Conservation (phyloP, 2,113 vertebrate species). For the Dermatemys mawii region DNA sequence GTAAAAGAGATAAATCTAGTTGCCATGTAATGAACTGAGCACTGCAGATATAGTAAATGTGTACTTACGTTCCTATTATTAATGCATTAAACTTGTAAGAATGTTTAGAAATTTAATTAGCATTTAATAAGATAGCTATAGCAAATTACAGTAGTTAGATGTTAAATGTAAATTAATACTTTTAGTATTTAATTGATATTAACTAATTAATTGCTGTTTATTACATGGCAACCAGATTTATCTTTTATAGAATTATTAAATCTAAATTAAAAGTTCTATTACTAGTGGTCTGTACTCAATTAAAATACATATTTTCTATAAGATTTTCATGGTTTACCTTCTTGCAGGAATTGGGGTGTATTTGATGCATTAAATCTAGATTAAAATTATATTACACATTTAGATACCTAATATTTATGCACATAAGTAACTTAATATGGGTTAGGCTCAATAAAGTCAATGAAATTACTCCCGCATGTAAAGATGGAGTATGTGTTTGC, state of each 20-base stretch:
- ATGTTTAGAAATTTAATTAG: slow-evolving; percentile 89
- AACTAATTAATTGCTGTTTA: slow-evolving; percentile 87
- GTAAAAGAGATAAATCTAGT: slow-evolving; percentile 84
- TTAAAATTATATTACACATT: slow-evolving; percentile 21
- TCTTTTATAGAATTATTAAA: slow-evolving; percentile 83
- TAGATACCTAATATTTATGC: slow-evolving; percentile 24
- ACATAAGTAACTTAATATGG: not conserved
- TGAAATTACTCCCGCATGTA: not conserved
- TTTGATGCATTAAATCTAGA: slow-evolving; percentile 33
- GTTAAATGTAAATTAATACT: slow-evolving; percentile 87
- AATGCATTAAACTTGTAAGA: slow-evolving; percentile 87
- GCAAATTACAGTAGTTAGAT: slow-evolving; percentile 83
- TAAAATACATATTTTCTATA: slow-evolving; percentile 72
- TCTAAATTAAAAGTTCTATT: slow-evolving; percentile 82
- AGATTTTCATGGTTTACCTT: slow-evolving; percentile 67
- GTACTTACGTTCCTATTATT: slow-evolving; percentile 85
- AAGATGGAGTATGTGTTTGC: not conserved
- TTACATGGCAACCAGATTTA: slow-evolving; percentile 82
- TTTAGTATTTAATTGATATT: slow-evolving; percentile 88
- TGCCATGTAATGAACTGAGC: slow-evolving; percentile 85
- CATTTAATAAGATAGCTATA: slow-evolving; percentile 87
- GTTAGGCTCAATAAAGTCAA: slow-evolving; percentile 22
- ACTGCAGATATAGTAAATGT: slow-evolving; percentile 86
- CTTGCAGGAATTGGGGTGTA: slow-evolving; percentile 11
- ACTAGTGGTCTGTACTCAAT: slow-evolving; percentile 75